Percentiles rank a stretch among this genome's conserved stretches.
Conservation (phyloP, 2,113 vertebrate species). For the Cyphomyrus discorhynchus region DNA sequence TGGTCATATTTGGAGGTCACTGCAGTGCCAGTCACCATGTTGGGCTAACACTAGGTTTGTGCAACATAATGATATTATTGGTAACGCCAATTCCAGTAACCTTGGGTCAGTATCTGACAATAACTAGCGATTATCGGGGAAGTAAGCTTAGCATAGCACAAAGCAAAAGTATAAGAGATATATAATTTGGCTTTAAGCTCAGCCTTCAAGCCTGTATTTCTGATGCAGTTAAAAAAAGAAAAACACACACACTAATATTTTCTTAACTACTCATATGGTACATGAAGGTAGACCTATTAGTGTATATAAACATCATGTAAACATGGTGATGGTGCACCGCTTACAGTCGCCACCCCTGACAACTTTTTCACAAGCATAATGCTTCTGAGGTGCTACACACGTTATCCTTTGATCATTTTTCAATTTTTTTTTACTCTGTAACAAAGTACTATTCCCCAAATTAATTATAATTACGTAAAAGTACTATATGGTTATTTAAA, state of each 20-base stretch:
- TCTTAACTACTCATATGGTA: not conserved
- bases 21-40: not conserved
- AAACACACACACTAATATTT: not conserved
- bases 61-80: not conserved
- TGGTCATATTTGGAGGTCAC: not conserved
- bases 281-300: not conserved
- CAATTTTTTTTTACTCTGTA: too few relatives aligned
- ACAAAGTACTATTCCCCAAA: not conserved
- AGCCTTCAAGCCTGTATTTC: not conserved
- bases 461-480: not conserved
- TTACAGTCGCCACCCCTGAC: too few relatives aligned
- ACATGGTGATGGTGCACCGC: too few relatives aligned
- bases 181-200: not conserved
- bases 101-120: not conserved
- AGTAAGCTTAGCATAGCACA: not conserved
- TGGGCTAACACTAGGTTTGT: not conserved
- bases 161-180: not conserved
- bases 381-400: too few relatives aligned
- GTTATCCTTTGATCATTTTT: too few relatives aligned
- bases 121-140: not conserved
- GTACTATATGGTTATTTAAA: not conserved
- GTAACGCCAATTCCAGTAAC: not conserved
- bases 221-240: not conserved
- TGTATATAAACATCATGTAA: too few relatives aligned
- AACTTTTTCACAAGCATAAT: too few relatives aligned